Conservation (phyloP, 2,113 vertebrate genomes). For the Acrocephalus kingi region DNA sequence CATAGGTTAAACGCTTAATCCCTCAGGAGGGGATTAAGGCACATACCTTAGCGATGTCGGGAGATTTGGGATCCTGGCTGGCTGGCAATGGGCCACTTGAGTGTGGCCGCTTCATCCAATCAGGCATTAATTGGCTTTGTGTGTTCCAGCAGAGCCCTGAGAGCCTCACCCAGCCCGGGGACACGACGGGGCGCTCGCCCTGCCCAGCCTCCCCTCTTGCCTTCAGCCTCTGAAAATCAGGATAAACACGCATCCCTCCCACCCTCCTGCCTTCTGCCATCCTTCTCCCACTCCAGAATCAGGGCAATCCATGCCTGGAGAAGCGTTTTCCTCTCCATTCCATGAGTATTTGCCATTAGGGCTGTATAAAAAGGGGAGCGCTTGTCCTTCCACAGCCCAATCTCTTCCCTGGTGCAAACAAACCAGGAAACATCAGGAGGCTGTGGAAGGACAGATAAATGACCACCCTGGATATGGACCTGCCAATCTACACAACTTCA, state of each 20-base stretch:
- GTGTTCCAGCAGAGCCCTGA: background rate
- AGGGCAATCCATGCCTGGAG: background rate
- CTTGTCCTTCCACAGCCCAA: background rate
- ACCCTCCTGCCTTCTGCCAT: accelerated
- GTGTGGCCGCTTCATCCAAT: slow-evolving; percentile 18
- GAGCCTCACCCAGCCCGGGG: background rate
- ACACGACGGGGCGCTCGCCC: accelerated
- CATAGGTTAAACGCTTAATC: slow-evolving; percentile 17
- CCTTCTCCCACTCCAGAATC: background rate
- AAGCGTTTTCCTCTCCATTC: background rate
- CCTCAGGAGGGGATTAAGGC: slow-evolving; percentile 28
- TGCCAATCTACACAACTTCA: background rate
- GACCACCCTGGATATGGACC: background rate
- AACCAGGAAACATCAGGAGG: too few species aligned
- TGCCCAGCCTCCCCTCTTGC: background rate
- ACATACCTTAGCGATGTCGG: background rate
- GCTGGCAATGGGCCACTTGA: background rate
- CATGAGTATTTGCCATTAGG: background rate
- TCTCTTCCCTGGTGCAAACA: too few species aligned
- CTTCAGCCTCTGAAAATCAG: background rate
- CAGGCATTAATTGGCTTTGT: slow-evolving; percentile 54
- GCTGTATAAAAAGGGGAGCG: background rate
- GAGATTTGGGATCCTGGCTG: background rate
- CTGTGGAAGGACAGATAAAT: background rate
- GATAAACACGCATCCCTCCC: background rate